Evolutionary conservation across 1,140 invertebrate genomes (phyloP).

Genomic region (Drosophila ambigua): DNA sequence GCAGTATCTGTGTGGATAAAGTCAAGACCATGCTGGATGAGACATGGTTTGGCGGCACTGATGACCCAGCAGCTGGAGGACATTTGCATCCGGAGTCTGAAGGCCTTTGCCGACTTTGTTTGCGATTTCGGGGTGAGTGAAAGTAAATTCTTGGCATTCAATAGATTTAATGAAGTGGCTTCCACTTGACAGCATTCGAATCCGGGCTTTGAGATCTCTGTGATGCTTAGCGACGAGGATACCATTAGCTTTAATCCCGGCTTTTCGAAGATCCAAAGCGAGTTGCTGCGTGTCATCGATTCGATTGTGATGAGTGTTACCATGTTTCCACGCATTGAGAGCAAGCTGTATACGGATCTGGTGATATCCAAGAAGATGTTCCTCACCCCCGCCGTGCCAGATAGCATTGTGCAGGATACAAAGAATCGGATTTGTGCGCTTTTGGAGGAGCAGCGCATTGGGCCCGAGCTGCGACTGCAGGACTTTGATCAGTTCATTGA

Average conservation of each 20-base stretch:
- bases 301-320: slow-evolving; percentile 89
- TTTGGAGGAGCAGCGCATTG: slow-evolving; percentile 89
- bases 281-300: slow-evolving; percentile 89
- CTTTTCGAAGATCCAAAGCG: slow-evolving; percentile 89
- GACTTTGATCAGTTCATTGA: slow-evolving; percentile 93
- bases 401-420: slow-evolving; percentile 86
- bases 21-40: slow-evolving; percentile 85
- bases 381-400: slow-evolving; percentile 88
- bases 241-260: slow-evolving; percentile 91
- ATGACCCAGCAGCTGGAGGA: slow-evolving; percentile 94
- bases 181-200: slow-evolving; percentile 86
- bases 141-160: neutral
- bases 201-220: slow-evolving; percentile 90
- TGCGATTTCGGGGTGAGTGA: slow-evolving; percentile 88
- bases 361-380: slow-evolving; percentile 64
- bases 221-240: slow-evolving; percentile 87
- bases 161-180: neutral
- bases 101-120: slow-evolving; percentile 91
- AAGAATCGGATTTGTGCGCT: slow-evolving; percentile 86
- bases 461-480: slow-evolving; percentile 87
- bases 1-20: slow-evolving; percentile 83
- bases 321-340: slow-evolving; percentile 89
- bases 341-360: slow-evolving; percentile 75
- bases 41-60: slow-evolving; percentile 89
- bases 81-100: slow-evolving; percentile 91